These are phyloP conservation scores for Oryzias sinensis DNA, from an alignment of 2,797 vertebrate genomes.

Conservation along the genomic window DNA sequence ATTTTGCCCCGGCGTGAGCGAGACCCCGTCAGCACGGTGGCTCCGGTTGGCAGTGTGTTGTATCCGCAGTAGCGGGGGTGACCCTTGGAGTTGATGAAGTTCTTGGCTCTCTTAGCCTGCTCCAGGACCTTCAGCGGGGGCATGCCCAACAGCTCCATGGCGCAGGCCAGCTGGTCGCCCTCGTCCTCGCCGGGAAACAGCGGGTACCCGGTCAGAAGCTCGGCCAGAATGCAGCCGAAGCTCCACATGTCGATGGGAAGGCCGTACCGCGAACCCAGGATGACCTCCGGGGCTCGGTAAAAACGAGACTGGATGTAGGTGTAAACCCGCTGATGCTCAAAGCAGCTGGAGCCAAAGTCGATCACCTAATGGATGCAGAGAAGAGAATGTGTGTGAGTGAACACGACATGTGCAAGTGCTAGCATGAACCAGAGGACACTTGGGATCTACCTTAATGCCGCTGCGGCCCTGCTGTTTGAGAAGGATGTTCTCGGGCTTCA, in stretches of 20 bases:
- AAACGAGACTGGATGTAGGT: constrained; percentile 98
- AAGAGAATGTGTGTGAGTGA: not conserved
- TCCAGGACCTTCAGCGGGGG: constrained; percentile 92
- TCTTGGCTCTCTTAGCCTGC: constrained; percentile 92
- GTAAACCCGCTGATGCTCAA: constrained; percentile 97
- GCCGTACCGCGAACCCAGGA: constrained; percentile 92
- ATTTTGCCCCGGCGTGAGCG: constrained; percentile 91
- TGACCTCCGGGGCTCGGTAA: constrained; percentile 94
- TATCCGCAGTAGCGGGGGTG: constrained; percentile 94
- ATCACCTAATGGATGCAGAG: constrained; percentile 76
- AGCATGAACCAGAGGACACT: too few species aligned
- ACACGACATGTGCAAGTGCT: not conserved
- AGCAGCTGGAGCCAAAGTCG: constrained; percentile 98
- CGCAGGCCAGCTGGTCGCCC: constrained; percentile 94
- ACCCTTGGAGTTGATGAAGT: constrained; percentile 97
- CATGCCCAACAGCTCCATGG: constrained; percentile 96
- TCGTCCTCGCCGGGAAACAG: constrained; percentile 96
- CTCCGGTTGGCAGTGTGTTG: constrained; percentile 85
- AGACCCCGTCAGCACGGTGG: constrained; percentile 84
- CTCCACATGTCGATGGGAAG: constrained; percentile 99
- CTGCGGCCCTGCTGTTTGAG: constrained; percentile 96
- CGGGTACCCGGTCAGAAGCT: constrained; percentile 95
- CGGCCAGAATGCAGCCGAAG: constrained; percentile 95
- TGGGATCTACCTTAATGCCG: constrained; percentile 86
- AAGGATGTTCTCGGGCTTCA: constrained; percentile 98